These are phyloP conservation scores for Coptodon bakossiorum DNA, from an alignment of 2,113 vertebrate genomes.

Conservation along the genomic window DNA sequence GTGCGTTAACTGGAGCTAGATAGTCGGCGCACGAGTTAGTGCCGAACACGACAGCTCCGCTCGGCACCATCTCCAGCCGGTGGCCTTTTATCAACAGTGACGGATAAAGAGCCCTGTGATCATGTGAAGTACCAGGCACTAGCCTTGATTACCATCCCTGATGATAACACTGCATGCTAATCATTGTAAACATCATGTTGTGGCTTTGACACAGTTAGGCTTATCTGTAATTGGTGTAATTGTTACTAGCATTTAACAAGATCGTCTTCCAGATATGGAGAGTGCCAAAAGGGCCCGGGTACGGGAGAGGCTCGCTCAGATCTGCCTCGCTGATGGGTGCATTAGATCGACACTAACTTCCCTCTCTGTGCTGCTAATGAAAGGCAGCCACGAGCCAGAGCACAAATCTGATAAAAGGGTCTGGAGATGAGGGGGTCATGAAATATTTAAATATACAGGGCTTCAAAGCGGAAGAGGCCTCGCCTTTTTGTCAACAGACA, in stretches of 20 bases:
- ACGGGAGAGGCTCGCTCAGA: constrained; percentile 19
- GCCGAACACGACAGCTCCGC: constrained; percentile 12
- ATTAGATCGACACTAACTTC: constrained; percentile 33
- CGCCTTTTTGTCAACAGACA: constrained; percentile 49
- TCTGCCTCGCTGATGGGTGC: constrained; percentile 45
- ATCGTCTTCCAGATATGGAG: constrained; percentile 59
- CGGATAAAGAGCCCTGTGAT: constrained; percentile 59
- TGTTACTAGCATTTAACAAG: constrained; percentile 68
- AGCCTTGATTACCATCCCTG: constrained; percentile 54
- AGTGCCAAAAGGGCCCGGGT: constrained; percentile 23
- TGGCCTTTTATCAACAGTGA: constrained; percentile 47
- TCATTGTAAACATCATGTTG: constrained; percentile 69
- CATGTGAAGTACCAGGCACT: constrained; percentile 38
- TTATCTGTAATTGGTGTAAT: constrained; percentile 72
- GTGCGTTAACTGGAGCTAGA: neutral
- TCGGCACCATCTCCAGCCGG: constrained; percentile 29
- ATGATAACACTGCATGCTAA: constrained; percentile 62
- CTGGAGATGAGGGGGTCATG: constrained; percentile 59
- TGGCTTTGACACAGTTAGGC: constrained; percentile 65
- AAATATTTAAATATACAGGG: constrained; percentile 73
- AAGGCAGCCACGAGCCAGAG: constrained; percentile 54
- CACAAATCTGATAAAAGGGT: constrained; percentile 60
- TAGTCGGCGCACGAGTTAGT: neutral
- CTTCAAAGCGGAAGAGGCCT: constrained; percentile 68
- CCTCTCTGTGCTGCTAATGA: constrained; percentile 59